phyloP scores from a whole-genome alignment of 1,140 invertebrate genomes.

The Dysdera silvatica region DNA sequence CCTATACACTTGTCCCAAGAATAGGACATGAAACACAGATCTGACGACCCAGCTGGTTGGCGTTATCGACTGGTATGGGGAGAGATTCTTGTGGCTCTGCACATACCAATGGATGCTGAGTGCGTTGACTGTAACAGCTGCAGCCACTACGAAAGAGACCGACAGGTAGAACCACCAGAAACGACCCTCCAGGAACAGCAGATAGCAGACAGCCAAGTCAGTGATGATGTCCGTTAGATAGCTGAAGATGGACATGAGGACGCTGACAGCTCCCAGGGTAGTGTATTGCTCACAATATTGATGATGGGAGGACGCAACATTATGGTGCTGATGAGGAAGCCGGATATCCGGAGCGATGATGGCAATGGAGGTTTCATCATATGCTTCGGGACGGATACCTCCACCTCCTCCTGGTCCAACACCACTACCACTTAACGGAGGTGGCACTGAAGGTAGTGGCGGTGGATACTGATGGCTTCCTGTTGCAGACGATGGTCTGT shows the following conservation, averaged over 20 bases:
- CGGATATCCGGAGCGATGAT: constrained; percentile 26
- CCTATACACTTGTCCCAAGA: constrained; percentile 34
- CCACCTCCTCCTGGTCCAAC: not conserved
- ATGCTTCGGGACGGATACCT: not conserved
- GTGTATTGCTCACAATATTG: not conserved
- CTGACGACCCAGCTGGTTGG: constrained; percentile 25
- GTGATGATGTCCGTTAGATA: constrained; percentile 28
- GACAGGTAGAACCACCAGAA: constrained; percentile 30
- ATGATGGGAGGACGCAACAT: not conserved
- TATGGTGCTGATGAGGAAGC: constrained; percentile 3
- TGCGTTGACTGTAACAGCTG: constrained; percentile 32
- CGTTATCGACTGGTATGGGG: constrained; percentile 15
- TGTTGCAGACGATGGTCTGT: no score
- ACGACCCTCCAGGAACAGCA: constrained; percentile 31
- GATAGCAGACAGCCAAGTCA: constrained; percentile 30
- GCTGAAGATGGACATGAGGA: constrained; percentile 25
- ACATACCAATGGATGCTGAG: constrained; percentile 35
- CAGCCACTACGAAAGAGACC: constrained; percentile 29
- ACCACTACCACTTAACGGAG: not conserved
- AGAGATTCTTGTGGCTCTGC: constrained; percentile 23
- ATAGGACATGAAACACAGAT: constrained; percentile 33
- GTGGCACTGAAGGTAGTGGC: not conserved
- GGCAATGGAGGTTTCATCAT: constrained; percentile 25
- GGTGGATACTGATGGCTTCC: not conserved
- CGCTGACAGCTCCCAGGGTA: not conserved